Base-by-base conservation (phyloP, 2,888 invertebrate genomes). In the Macrosiphum euphorbiae region DNA sequence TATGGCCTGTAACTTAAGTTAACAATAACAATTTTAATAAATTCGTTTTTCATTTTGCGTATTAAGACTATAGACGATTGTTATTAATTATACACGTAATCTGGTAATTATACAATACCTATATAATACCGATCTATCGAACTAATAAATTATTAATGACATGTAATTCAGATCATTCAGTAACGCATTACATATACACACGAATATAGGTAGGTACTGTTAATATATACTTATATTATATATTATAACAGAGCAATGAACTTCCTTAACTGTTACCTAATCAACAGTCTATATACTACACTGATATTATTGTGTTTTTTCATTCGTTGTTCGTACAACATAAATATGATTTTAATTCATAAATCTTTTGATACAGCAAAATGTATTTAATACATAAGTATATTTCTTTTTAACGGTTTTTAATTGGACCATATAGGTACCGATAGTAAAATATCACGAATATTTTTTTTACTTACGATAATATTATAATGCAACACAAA, bases 211-310 rank as follows among this genome's bases (percentile, higher is more conserved):
- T 55, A 58, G 58, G 58, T 58, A 78, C 35, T 35, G 35, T 35
- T 78, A 58, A 58, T 58, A 78, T 78, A 35, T 78, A 78, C 78
- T 78, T 78, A 78, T 78, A 78, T 47, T 89, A 44, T 61, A 44
- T 61, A 89, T 61, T 78, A 78, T 78, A 78, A 35, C 78, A 86
- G 86, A 78, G 58, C 90, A n/a, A 55, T 91, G 91, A 85, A 91
- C 84, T 91, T 85, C 91, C 44, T 91, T 44, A 55, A 91, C 35
- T 55, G 84, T 85, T 52, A 85, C 35, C 52, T 84, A 91, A 55
- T 55, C 85, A 85, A 35, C 50, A 20, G 78, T 78, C 78, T 78
- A 78, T 1, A 5, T 58, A 50, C 16, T 91, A 78, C 20, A 52
- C 47, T 86, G 13, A 50, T 90, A 90, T 47, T 90, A 50, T 90